Evolutionary conservation across 2,797 vertebrate species (phyloP), one percentile per base, ranked within the genome.

Genomic region (Macropus fuliginosus): DNA sequence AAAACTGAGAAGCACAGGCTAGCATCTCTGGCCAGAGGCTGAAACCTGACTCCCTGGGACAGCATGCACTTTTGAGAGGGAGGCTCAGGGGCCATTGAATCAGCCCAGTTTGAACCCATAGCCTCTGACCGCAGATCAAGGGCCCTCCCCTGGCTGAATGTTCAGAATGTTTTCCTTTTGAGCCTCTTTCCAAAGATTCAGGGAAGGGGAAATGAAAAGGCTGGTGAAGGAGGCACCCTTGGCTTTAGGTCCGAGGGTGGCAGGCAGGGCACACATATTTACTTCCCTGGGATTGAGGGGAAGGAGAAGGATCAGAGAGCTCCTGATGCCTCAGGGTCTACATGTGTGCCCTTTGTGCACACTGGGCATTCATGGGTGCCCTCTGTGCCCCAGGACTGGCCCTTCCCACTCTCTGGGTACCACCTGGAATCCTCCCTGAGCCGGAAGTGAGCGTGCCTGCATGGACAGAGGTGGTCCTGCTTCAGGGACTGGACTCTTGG

Each of bases 11-110:
- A 57, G 27, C 9, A 0, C 56, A 29, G 56, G 56, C 56, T 29
- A 0, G 0, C 57, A 1, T 31, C 29, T 27, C 57, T 62, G 59
- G 59, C 12, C 59, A 62, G 12, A 66, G 12, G 5, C 31, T n/a
- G 31, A n/a, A 34, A 3, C 59, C 59, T 34, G 59, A 34, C 62
- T 40, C 62, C 34, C 14, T 0, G 21, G 62, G 14, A 0, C 5
- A 0, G 13, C 34, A n/a, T 5, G 0, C 1, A n/a, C 34, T n/a
- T 40, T 74, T 16, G 16, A 40, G 34, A 31, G 10, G 0, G 59
- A 62, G 31, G 31, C 31, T 14, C 31, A 13, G 59, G 31, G 59
- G 12, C 31, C 31, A 14, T 12, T 34, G 59, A 62, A 14, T 34
- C 3, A 4, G 59, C 34, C 62, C 62, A 8, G 4, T 18, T n/a